Conservation (phyloP, 2,113 vertebrate genomes). For the Corynorhinus townsendii region DNA sequence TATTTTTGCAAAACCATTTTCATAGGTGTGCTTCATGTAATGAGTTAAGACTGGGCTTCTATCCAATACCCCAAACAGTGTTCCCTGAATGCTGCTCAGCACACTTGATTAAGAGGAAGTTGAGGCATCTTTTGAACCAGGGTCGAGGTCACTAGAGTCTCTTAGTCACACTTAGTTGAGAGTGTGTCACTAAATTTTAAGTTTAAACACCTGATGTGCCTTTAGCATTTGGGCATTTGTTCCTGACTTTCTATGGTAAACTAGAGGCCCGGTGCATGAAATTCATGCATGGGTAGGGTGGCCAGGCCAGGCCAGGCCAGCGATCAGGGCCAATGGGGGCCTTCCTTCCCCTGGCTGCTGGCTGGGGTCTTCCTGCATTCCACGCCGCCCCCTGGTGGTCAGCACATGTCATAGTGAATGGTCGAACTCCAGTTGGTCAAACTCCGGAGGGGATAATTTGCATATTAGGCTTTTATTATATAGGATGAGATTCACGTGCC, state of each 20-base stretch:
- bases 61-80: background rate
- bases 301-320: too few relatives aligned
- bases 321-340: too few relatives aligned
- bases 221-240: background rate
- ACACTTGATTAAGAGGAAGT: background rate
- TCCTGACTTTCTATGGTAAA: background rate
- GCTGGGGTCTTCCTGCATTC: too few relatives aligned
- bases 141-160: background rate
- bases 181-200: background rate
- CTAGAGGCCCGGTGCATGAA: too few relatives aligned
- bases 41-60: background rate
- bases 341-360: too few relatives aligned
- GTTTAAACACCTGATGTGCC: background rate
- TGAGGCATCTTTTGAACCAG: background rate
- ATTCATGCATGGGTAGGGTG: too few relatives aligned
- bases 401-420: too few relatives aligned
- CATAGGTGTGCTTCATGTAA: background rate
- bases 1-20: background rate
- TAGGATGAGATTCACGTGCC: background rate
- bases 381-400: too few relatives aligned
- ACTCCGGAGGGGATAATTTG: too few relatives aligned
- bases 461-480: too few relatives aligned
- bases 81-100: background rate
- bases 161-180: background rate
- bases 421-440: rapidly evolving